Evolutionary conservation across 2,797 vertebrate species (phyloP).

Genomic region (Cossypha heuglini): DNA sequence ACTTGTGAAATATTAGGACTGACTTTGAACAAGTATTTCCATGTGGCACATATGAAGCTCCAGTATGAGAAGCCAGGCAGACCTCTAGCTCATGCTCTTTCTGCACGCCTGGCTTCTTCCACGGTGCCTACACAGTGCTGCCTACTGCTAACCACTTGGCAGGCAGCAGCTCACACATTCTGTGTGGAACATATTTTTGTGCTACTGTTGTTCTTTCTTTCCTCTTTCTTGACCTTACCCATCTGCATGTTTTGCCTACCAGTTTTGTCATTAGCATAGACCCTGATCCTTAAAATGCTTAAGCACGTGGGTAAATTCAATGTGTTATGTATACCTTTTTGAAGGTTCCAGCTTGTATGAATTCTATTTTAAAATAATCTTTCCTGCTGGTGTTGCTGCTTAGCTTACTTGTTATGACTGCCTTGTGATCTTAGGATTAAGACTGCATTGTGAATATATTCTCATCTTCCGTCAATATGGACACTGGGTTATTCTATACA

Average conservation of each 20-base stretch:
- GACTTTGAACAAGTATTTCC: not conserved
- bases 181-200: constrained; percentile 43
- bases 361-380: not conserved
- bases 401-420: not conserved
- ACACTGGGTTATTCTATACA: not conserved
- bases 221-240: constrained; percentile 42
- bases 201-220: constrained; percentile 3
- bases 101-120: not conserved
- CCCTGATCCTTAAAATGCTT: not conserved
- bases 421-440: not conserved
- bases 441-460: not conserved
- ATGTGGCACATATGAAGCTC: not conserved
- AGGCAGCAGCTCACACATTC: constrained; percentile 41
- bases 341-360: not conserved
- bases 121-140: not conserved
- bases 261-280: constrained; percentile 11
- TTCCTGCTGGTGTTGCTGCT: not conserved
- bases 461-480: not conserved
- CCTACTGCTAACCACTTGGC: constrained; percentile 50
- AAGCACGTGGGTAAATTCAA: not conserved
- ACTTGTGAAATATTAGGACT: not conserved
- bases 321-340: not conserved
- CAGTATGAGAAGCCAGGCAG: not conserved
- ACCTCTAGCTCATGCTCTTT: not conserved
- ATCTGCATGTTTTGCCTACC: constrained; percentile 58